Conservation (phyloP, 2,888 invertebrate species). For the Tetragonula carbonaria region DNA sequence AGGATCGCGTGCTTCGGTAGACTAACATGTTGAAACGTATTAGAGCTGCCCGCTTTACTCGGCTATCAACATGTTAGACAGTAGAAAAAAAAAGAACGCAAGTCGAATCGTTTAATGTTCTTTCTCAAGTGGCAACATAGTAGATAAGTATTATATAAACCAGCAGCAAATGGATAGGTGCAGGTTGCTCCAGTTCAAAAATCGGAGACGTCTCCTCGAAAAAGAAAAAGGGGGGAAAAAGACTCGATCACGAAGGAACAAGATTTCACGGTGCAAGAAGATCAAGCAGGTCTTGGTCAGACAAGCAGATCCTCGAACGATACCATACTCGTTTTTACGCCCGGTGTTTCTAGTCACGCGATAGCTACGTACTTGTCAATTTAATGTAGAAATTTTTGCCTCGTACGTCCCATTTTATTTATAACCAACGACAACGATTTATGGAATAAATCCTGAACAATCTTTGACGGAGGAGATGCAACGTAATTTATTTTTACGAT, state of each 20-base stretch:
- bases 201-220: background rate
- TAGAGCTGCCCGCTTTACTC: constrained; percentile 14
- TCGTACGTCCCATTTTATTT: background rate
- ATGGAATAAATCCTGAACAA: too few species aligned
- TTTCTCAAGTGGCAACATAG: constrained; percentile 37
- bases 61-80: constrained; percentile 29
- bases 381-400: background rate
- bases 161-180: constrained; percentile 43
- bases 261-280: background rate
- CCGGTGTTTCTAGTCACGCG: background rate
- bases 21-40: constrained; percentile 27
- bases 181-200: constrained; percentile 36
- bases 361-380: background rate
- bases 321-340: background rate
- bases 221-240: too few species aligned
- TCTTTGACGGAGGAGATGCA: too few species aligned
- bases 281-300: constrained; percentile 3
- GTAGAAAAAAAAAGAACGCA: constrained; percentile 40
- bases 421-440: background rate
- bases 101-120: constrained; percentile 24
- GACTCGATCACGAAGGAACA: constrained; percentile 21
- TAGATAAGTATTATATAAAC: constrained; percentile 34
- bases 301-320: background rate
- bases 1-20: constrained; percentile 52
- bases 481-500: too few species aligned